Evolutionary conservation across 2,888 invertebrate species (phyloP), one percentile per base, ranked within the genome.

Genomic region (Habrosyne pyritoides): DNA sequence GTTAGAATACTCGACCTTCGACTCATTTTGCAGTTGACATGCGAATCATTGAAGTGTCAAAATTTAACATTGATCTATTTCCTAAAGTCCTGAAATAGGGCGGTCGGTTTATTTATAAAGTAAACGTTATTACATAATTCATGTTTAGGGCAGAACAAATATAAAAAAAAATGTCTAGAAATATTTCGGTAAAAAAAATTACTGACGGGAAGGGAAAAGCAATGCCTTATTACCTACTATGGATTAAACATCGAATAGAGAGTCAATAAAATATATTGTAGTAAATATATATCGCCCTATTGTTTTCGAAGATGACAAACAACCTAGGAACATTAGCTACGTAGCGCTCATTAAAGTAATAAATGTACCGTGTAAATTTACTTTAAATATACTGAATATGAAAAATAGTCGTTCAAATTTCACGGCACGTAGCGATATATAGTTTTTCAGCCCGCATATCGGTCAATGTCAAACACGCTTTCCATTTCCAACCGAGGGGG

Each of bases 391-490:
- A 60, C 60, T 68, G 64, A 66, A 64, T 2, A 50, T 56, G 36
- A 64, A 62, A 60, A 60, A 59, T 64, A 51, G 50, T 49, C 53
- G 53, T 24, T 50, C 22, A 63, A 59, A 59, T 63, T 59, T 33
- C 22, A 54, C 54, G 53, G 64, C 61, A 57, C 53, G 46, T 53
- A 30, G 30, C 56, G 30, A 46, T 63, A 79, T 77, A 87, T 87
- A 85, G 86, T 88, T 86, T 87, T 87, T 86, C 84, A 80, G 79
- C 65, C 61, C 56, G 75, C 81, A 86, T 82, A 83, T 87, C 85
- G 88, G 89, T 90, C 90, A 89, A 88, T 87, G 90, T 82, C 89
- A 81, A 73, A 64, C 64, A 57, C 73, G 84, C 81, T 88, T 86
- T 87, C 85, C 79, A 83, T 87, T 88, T 82, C 79, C 53, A 74